phyloP scores from a whole-genome alignment of 92 coral and sea anemone genomes.

The Isaurus tuberculatus region DNA sequence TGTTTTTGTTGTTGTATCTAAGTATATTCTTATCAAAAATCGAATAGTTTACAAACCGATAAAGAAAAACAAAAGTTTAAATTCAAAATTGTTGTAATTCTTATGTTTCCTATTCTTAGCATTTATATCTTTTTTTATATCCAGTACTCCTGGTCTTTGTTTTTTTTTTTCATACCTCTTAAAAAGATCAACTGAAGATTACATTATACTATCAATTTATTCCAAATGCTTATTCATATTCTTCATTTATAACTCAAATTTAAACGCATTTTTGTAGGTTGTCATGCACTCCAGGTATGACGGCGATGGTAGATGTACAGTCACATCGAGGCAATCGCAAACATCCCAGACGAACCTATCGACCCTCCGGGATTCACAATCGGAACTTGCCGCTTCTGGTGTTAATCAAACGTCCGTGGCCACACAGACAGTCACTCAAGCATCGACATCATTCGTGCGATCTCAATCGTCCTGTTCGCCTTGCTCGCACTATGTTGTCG shows the following conservation, averaged over 20 bases:
- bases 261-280: constrained; percentile 31
- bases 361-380: constrained; percentile 66
- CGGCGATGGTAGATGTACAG: constrained; percentile 87
- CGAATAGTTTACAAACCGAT: too few species aligned
- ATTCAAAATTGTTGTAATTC: too few species aligned
- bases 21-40: too few species aligned
- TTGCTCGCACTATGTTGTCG: constrained; percentile 79
- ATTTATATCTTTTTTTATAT: too few species aligned
- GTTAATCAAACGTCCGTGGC: neutral
- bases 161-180: too few species aligned
- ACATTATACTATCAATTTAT: too few species aligned
- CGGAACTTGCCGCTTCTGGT: constrained; percentile 56
- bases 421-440: constrained; percentile 37
- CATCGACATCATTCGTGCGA: constrained; percentile 50
- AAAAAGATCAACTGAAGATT: too few species aligned
- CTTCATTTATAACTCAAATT: neutral
- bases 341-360: constrained; percentile 89
- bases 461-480: constrained; percentile 64
- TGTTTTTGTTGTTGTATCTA: too few species aligned
- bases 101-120: too few species aligned
- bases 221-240: too few species aligned
- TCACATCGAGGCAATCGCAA: constrained; percentile 85
- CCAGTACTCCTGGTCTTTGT: too few species aligned
- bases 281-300: constrained; percentile 80
- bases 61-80: too few species aligned